These are phyloP conservation scores for Andricus quercusramuli DNA, from an alignment of 2,888 invertebrate species.

Conservation along the genomic window DNA sequence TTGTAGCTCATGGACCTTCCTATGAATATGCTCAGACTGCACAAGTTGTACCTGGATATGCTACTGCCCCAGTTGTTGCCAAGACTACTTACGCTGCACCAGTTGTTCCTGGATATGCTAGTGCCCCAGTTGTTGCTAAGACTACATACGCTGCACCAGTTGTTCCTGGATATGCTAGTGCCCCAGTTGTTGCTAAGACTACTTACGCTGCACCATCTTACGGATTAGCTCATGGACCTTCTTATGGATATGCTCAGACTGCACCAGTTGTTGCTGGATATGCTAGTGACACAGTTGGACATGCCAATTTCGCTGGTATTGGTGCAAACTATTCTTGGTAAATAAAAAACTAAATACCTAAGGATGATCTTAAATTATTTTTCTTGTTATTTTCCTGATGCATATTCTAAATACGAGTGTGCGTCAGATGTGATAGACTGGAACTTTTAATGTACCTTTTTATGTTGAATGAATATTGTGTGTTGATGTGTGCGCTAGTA, in stretches of 20 bases:
- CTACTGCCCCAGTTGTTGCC: neutral
- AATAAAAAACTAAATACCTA: constrained; percentile 12
- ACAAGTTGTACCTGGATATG: neutral
- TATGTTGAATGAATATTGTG: neutral
- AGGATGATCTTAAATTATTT: neutral
- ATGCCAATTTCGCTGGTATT: constrained; percentile 63
- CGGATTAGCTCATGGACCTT: neutral
- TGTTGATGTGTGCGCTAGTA: neutral
- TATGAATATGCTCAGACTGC: too few relatives aligned
- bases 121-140: neutral
- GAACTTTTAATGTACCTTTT: neutral
- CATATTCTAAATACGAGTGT: neutral
- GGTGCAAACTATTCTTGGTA: constrained; percentile 69
- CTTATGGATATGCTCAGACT: neutral
- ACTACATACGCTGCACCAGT: neutral
- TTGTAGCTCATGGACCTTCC: neutral
- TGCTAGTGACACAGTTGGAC: constrained; percentile 59
- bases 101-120: neutral
- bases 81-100: neutral
- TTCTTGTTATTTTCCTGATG: neutral
- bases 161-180: neutral
- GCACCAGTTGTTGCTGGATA: constrained; percentile 45
- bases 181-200: neutral
- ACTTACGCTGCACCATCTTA: neutral
- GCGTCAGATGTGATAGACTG: neutral